Conservation (phyloP, 2,113 vertebrate genomes). For the Caracal caracal region DNA sequence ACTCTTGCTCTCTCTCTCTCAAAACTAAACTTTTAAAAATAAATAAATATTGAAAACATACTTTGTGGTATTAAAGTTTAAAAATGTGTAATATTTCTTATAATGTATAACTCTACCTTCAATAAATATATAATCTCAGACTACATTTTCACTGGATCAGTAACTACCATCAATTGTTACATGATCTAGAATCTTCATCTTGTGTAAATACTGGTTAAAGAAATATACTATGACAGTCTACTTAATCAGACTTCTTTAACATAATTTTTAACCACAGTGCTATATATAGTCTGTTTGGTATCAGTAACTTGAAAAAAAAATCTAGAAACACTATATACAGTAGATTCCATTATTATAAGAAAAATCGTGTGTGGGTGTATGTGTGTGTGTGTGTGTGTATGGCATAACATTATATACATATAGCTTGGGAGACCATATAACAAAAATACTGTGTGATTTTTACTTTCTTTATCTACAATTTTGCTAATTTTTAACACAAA, state of each 20-base stretch:
- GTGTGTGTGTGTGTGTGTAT: background rate
- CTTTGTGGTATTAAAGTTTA: background rate
- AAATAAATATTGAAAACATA: background rate
- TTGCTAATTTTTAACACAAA: background rate
- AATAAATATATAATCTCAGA: background rate
- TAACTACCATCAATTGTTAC: background rate
- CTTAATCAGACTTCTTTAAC: background rate
- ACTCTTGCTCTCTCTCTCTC: too few relatives aligned
- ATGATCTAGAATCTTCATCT: background rate
- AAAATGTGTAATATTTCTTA: background rate
- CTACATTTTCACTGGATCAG: background rate
- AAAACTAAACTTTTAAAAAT: too few relatives aligned
- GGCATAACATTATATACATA: background rate
- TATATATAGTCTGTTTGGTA: background rate
- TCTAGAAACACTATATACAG: background rate
- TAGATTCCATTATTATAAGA: background rate
- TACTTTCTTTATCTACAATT: background rate
- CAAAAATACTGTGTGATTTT: background rate
- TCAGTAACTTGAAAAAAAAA: background rate
- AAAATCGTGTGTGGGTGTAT: background rate
- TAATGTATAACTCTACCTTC: background rate
- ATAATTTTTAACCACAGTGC: background rate
- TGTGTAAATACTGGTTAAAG: background rate
- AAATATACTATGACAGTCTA: background rate
- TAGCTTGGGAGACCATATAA: background rate